Evolutionary conservation across 2,888 invertebrate genomes (phyloP).

Genomic region (Agrilus cyanescens): DNA sequence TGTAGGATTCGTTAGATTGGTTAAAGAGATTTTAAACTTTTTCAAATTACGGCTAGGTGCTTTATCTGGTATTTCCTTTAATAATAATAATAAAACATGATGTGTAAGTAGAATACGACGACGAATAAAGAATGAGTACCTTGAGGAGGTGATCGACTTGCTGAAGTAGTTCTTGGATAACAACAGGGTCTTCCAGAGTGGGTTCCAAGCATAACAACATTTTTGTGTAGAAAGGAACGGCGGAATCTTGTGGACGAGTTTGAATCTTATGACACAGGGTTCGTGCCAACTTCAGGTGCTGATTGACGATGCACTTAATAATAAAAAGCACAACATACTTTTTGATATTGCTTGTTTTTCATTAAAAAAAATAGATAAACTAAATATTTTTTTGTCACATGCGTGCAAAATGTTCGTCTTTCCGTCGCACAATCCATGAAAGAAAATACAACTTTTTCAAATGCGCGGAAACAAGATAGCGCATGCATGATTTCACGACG

Average conservation of each 20-base stretch:
- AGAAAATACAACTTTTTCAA: no score
- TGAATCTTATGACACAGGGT: slow-evolving; percentile 12
- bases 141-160: slow-evolving; percentile 8
- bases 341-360: no score
- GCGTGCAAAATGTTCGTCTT: no score
- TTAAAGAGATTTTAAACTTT: slow-evolving; percentile 7
- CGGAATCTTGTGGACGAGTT: slow-evolving; percentile 8
- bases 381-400: no score
- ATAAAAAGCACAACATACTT: not conserved
- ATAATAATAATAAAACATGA: not conserved
- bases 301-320: slow-evolving; percentile 1
- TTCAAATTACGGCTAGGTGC: slow-evolving; percentile 3
- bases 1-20: not conserved
- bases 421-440: no score
- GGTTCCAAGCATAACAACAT: slow-evolving; percentile 10
- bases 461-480: no score
- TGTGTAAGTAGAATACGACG: not conserved
- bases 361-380: no score
- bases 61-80: slow-evolving; percentile 9
- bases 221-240: slow-evolving; percentile 10
- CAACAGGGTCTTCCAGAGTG: slow-evolving; percentile 5
- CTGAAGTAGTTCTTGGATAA: slow-evolving; percentile 8
- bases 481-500: not conserved
- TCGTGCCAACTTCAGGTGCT: slow-evolving; percentile 13
- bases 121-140: slow-evolving; percentile 1